phyloP scores from a whole-genome alignment of 2,797 vertebrate species.

The Heliangelus exortis region DNA sequence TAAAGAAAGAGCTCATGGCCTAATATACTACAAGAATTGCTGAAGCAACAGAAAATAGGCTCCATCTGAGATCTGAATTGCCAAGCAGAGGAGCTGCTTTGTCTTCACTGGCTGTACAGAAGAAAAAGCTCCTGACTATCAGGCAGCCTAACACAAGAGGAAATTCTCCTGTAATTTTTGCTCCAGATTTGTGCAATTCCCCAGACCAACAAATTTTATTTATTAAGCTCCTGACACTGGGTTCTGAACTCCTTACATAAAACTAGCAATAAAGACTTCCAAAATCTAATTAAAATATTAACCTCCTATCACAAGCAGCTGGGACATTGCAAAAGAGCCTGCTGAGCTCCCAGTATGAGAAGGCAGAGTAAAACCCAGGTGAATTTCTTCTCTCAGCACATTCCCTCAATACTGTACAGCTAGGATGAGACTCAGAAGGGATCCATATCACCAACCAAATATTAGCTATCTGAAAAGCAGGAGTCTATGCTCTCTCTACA shows the following conservation, averaged over 20 bases:
- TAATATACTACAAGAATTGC: not conserved
- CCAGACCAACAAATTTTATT: conserved; percentile 1
- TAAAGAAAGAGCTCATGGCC: not conserved
- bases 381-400: not conserved
- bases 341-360: not conserved
- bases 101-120: not conserved
- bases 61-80: not conserved
- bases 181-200: not conserved
- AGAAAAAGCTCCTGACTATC: not conserved
- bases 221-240: not conserved
- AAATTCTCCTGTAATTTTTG: not conserved
- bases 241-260: conserved; percentile 1
- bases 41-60: not conserved
- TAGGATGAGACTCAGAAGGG: not conserved
- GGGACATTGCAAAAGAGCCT: not conserved
- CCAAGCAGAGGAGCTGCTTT: not conserved
- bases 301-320: conserved; percentile 13
- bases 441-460: not conserved
- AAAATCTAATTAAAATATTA: conserved; percentile 70
- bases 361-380: not conserved
- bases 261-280: conserved; percentile 7
- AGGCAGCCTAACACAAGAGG: not conserved
- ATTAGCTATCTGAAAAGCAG: not conserved
- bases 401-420: not conserved
- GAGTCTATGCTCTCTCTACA: not conserved